Evolutionary conservation across 2,113 vertebrate genomes (phyloP).

Genomic region (Prolemur simus): DNA sequence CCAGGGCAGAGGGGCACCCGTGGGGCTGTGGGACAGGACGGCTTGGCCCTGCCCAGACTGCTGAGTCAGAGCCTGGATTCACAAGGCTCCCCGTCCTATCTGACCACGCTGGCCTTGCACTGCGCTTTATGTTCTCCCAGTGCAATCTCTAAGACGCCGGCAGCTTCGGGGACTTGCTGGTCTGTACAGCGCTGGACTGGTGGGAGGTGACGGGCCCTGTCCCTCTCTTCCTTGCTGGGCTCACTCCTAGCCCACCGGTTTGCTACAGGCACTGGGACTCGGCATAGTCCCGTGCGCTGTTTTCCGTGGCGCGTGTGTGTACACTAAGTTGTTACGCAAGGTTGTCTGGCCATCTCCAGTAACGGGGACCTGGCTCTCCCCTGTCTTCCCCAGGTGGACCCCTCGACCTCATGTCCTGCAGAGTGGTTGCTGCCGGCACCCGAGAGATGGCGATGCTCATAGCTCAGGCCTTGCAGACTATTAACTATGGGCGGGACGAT

Average conservation of each 20-base stretch:
- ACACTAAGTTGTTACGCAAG: rapidly evolving
- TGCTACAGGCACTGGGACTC: not conserved
- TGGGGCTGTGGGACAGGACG: not conserved
- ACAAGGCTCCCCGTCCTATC: not conserved
- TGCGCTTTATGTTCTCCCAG: too few species aligned
- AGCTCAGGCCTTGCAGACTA: conserved; percentile 89
- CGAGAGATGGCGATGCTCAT: conserved; percentile 88
- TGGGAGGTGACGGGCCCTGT: not conserved
- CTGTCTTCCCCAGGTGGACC: conserved; percentile 86
- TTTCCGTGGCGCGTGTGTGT: rapidly evolving
- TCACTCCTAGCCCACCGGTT: not conserved
- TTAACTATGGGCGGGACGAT: conserved; percentile 89
- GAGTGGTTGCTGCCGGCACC: conserved; percentile 90
- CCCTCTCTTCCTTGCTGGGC: not conserved
- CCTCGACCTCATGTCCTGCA: conserved; percentile 92
- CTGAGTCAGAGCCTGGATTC: too few species aligned
- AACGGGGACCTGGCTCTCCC: not conserved
- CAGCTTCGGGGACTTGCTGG: too few species aligned
- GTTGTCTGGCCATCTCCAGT: not conserved
- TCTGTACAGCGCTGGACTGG: not conserved
- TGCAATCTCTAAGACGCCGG: not conserved
- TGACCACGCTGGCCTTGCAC: not conserved
- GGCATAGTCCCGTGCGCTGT: rapidly evolving
- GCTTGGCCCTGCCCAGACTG: not conserved
- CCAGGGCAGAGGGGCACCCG: not conserved